Percentiles rank a stretch among this genome's conserved stretches.
phyloP scores from a whole-genome alignment of 2,797 vertebrate genomes.

The Loriculus beryllinus region DNA sequence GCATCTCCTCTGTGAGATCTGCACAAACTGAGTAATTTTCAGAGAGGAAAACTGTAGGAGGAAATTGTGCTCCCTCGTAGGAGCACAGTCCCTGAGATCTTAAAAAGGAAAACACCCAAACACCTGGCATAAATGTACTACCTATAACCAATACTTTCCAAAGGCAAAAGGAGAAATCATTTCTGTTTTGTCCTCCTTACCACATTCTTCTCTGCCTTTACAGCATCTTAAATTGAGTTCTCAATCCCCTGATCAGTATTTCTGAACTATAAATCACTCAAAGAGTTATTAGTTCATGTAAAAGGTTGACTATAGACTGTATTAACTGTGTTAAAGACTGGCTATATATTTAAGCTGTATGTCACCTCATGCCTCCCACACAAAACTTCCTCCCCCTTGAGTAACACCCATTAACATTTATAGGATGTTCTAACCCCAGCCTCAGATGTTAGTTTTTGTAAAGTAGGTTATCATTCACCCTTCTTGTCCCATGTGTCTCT shows the following conservation, averaged over 20 bases:
- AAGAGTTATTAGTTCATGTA: slow-evolving; percentile 27
- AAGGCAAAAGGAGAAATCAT: slow-evolving; percentile 3
- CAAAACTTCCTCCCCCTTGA: background rate
- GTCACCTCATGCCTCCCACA: background rate
- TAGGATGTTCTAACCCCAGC: slow-evolving; percentile 24
- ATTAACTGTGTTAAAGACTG: slow-evolving; percentile 13
- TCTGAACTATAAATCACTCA: slow-evolving; percentile 27
- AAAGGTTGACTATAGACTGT: slow-evolving; percentile 9
- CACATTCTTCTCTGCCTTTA: background rate
- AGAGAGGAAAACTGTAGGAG: slow-evolving; percentile 26
- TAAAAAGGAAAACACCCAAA: background rate
- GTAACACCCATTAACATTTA: slow-evolving; percentile 53
- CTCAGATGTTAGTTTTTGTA: slow-evolving; percentile 15
- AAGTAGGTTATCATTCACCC: slow-evolving; percentile 42
- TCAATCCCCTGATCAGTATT: slow-evolving; percentile 16
- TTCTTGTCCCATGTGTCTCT: background rate
- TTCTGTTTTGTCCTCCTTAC: background rate
- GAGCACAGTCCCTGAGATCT: background rate
- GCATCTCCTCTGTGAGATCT: slow-evolving; percentile 6
- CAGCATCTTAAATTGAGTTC: background rate
- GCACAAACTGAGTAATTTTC: slow-evolving; percentile 41
- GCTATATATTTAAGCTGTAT: slow-evolving; percentile 43
- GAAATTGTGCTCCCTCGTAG: background rate
- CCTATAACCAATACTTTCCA: background rate
- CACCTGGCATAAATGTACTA: background rate